Base-by-base conservation (phyloP, 2,113 vertebrate genomes). In the Anolis sagrei region DNA sequence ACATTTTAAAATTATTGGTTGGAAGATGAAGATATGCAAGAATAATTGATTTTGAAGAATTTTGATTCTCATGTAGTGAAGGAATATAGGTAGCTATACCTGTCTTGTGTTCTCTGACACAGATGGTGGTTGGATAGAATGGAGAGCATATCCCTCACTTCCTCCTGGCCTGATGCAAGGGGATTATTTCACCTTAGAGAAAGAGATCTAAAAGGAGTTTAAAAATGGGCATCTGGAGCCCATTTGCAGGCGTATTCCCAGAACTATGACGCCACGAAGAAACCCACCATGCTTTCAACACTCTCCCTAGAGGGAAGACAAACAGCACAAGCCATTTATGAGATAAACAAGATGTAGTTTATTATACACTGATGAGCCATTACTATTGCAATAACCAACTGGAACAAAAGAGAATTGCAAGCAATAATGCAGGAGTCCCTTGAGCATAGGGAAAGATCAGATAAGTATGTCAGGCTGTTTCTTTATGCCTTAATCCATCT, bases 331-430 rank as follows among this genome's bases (percentile, higher is more conserved):
- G 27, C 10, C 81, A 54, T 1, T 34, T 58, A 82, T 34, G 87
- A 86, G 5, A 86, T 62, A 87, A 91, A 66, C 74, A 91, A 88
- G 49, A n/a, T 27, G 27, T 13, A 83, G 19, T 82, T 93, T 81
- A 89, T 80, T 66, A 88, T 75, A 27, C 82, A 72, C 27, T 89
- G 75, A 54, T 84, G 79, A 89, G 86, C 83, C 90, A 87, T 88
- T 83, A 76, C 68, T 80, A 27, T 82, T 87, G 77, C 79, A 89
- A 85, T 74, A 91, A 89, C 75, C 44, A 80, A 91, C 77, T 0
- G 86, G 69, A 88, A 76, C 69, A 90, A 86, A 39, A 74, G 48
- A 91, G 49, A 90, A 80, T 77, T 88, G 16, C 85, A 76, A 93
- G 76, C 27, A 91, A 81, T 66, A 89, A 90, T n/a, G 68, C 34